Percentiles rank a stretch among this genome's conserved stretches.
phyloP scores from a whole-genome alignment of 2,888 invertebrate genomes.

The Eupithecia insigniata region DNA sequence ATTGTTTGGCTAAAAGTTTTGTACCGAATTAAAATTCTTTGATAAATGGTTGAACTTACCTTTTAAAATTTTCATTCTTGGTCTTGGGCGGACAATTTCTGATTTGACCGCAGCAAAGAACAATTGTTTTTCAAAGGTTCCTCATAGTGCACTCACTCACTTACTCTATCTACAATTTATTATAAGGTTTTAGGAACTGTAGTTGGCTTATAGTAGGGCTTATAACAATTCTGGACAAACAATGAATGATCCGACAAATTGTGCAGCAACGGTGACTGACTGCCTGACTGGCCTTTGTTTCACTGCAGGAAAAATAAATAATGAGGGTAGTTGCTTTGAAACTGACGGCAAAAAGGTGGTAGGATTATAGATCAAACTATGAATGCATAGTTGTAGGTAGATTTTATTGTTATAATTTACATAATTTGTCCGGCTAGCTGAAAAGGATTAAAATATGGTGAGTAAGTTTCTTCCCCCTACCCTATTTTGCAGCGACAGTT shows the following conservation, averaged over 20 bases:
- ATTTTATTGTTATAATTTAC: background rate
- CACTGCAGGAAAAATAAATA: background rate
- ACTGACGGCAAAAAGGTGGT: conserved; percentile 1
- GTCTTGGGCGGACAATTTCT: background rate
- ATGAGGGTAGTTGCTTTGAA: conserved; percentile 15
- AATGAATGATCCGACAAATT: conserved; percentile 17
- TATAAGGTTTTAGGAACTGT: background rate
- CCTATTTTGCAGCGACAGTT: background rate
- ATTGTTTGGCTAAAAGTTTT: too few species aligned
- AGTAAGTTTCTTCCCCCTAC: background rate
- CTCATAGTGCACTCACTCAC: conserved; percentile 17
- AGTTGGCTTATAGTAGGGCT: conserved; percentile 14
- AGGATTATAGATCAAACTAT: background rate
- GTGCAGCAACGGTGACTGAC: conserved; percentile 11
- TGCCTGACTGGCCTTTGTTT: conserved; percentile 20
- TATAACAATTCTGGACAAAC: conserved; percentile 12
- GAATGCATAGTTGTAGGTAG: background rate
- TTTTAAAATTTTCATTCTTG: conserved; percentile 26
- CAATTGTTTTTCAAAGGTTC: background rate
- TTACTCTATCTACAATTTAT: background rate
- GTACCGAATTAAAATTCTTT: background rate
- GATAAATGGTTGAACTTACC: conserved; percentile 8
- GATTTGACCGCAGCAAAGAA: background rate
- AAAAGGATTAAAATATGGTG: background rate
- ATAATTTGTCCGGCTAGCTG: background rate